Evolutionary conservation across 2,797 vertebrate species (phyloP), one percentile per base, ranked within the genome.

Genomic region (Graptemys geographica): DNA sequence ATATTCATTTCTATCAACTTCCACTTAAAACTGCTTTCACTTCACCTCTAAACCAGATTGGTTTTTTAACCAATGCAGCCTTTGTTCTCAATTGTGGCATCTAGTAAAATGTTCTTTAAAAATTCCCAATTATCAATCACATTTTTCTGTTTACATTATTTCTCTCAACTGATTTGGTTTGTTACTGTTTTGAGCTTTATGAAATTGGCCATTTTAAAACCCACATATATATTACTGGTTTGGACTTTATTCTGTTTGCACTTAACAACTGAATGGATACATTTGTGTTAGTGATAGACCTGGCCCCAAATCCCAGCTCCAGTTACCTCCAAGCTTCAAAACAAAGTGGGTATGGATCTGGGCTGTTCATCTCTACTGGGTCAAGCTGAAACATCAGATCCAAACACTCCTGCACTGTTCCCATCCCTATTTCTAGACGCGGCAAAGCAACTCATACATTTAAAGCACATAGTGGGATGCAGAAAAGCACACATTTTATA

Each of bases 281-380:
- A 41, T 79, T 84, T 79, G 79, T 76, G 23, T 76, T 69, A 87
- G 44, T 76, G 83, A 86, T 62, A 4, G 76, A 90, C 90, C 53
- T 83, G 62, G 31, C 62, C 41, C 78, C 3, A 0, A 89, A 96
- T 16, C 57, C 25, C 90, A 52, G 56, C 33, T 89, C 86, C 57
- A 79, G 59, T 90, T 85, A 49, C 95, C 93, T 80, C 49, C 13
- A 72, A 92, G 69, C 69, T 89, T 78, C 85, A 88, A 83, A 88
- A 69, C 3, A 89, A 62, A 25, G 49, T 41, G 27, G 72, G 90
- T 15, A 95, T 87, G 94, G 79, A 92, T 93, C 91, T 96, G 90
- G 81, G 90, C 87, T 55, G 55, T 5, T 4, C 85, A 89, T 83
- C 92, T 49, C 6, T 31, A 78, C 44, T 49, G 44, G 74, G 15